phyloP scores from a whole-genome alignment of 2,113 vertebrate genomes.

The Trichomycterus rosablanca region DNA sequence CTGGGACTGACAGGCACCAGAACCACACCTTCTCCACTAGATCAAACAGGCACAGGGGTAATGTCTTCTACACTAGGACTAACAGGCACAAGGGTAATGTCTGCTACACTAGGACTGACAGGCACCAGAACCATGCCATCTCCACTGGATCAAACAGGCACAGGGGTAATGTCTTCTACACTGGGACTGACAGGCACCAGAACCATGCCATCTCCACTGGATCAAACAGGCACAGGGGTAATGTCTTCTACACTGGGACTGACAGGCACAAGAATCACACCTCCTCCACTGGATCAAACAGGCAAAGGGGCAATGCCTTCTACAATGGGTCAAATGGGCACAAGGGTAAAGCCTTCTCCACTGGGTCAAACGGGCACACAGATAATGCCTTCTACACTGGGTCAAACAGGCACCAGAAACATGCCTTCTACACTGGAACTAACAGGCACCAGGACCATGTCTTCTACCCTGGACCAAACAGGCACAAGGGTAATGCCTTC shows the following conservation, averaged over 20 bases:
- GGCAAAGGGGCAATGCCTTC: background rate
- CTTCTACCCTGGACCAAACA: no score
- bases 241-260: no score
- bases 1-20: no score
- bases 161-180: background rate
- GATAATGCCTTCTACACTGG: background rate
- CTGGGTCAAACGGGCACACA: background rate
- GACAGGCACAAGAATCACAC: no score
- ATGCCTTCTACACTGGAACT: background rate
- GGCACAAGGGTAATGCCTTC: no score
- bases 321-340: background rate
- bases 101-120: background rate
- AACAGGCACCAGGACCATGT: background rate
- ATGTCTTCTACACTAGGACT: background rate
- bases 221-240: no score
- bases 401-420: background rate
- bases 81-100: background rate
- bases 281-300: background rate
- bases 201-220: background rate
- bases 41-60: background rate
- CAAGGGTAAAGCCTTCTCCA: background rate
- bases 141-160: background rate
- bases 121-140: background rate
- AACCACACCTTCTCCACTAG: background rate
- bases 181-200: background rate